Conservation (phyloP, 2,113 vertebrate genomes). For the Machaerirhynchus nigripectus region DNA sequence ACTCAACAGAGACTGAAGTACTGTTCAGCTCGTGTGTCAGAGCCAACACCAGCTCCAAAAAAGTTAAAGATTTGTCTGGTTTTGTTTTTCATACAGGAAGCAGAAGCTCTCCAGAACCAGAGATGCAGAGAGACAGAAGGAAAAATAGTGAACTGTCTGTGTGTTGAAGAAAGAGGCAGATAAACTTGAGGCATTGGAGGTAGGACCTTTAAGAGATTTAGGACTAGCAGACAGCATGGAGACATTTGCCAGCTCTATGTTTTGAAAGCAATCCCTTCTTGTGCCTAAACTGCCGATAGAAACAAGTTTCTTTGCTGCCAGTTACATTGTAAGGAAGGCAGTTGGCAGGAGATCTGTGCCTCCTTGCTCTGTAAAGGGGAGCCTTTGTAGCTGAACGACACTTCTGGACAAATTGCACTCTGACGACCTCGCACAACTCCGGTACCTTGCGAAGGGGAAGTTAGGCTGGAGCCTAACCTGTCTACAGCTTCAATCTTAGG, state of each 20-base stretch:
- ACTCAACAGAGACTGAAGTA: not conserved
- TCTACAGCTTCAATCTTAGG: not conserved
- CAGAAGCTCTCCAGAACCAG: not conserved
- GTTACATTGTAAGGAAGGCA: not conserved
- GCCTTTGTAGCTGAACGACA: not conserved
- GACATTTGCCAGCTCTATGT: not conserved
- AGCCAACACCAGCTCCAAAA: not conserved
- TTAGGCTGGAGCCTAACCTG: constrained; percentile 3
- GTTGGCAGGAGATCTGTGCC: not conserved
- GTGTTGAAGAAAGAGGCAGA: not conserved
- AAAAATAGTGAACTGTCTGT: not conserved
- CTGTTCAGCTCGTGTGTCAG: not conserved
- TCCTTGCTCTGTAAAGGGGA: not conserved
- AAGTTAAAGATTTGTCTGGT: not conserved
- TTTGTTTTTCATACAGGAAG: not conserved
- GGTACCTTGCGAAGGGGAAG: not conserved
- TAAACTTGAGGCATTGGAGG: not conserved
- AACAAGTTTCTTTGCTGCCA: not conserved
- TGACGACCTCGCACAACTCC: not conserved
- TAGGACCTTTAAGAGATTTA: not conserved
- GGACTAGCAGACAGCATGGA: not conserved
- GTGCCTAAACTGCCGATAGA: not conserved
- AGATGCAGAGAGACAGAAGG: not conserved
- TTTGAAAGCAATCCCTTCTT: not conserved
- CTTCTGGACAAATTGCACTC: constrained; percentile 29